Evolutionary conservation across 2,888 invertebrate genomes (phyloP).

Genomic region (Galerucella pusilla): DNA sequence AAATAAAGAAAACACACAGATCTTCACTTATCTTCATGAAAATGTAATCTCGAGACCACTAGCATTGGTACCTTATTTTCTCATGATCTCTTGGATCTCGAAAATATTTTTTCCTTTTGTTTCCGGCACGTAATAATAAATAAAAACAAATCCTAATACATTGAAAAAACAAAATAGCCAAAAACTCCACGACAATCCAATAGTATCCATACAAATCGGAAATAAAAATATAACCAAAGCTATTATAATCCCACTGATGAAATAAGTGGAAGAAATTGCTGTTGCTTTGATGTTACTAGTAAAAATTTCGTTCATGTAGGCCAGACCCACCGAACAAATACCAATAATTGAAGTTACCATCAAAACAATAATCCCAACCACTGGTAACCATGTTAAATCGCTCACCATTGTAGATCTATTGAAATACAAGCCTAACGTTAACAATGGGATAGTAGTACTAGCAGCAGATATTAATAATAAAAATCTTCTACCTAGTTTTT

Average conservation of each 20-base stretch:
- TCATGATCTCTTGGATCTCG: constrained; percentile 44
- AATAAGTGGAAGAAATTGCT: constrained; percentile 20
- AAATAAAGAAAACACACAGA: too few species aligned
- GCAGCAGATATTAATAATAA: constrained; percentile 21
- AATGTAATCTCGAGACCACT: too few species aligned
- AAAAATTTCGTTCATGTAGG: constrained; percentile 24
- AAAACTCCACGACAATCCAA: constrained; percentile 48
- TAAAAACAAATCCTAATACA: constrained; percentile 45
- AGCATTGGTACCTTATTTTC: neutral
- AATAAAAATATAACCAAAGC: constrained; percentile 40
- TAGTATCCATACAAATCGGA: constrained; percentile 44
- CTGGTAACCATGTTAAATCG: constrained; percentile 41
- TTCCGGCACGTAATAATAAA: constrained; percentile 48
- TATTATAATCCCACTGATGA: neutral
- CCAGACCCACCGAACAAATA: constrained; percentile 14
- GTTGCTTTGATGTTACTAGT: constrained; percentile 20
- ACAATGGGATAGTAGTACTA: constrained; percentile 14
- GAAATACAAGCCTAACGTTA: constrained; percentile 26
- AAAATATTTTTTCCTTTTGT: constrained; percentile 50
- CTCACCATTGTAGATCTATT: constrained; percentile 42
- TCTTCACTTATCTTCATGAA: neutral
- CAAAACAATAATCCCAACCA: constrained; percentile 16
- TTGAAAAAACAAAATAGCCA: constrained; percentile 48
- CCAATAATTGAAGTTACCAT: constrained; percentile 16
- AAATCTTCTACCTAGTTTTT: constrained; percentile 29